Evolutionary conservation across 2,113 vertebrate species (phyloP), one percentile per base, ranked within the genome.

Genomic region (Diglossa brunneiventris): DNA sequence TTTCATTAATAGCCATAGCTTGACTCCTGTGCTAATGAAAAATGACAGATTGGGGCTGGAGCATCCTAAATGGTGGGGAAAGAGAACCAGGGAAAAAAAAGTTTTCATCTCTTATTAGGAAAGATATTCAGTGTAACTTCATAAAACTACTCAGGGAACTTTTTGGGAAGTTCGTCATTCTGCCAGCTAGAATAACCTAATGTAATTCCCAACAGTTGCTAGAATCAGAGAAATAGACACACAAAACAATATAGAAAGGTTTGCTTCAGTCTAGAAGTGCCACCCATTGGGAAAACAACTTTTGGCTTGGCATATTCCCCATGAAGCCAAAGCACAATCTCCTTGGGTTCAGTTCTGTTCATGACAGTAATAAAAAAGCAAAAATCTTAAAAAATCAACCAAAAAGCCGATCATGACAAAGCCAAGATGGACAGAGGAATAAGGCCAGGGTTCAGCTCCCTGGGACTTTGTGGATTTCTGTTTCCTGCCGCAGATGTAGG

Each of bases 21-120:
- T 80, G 47, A 69, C 56, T 96, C 35, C 46, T 95, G 70, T 83
- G 70, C 84, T 94, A 88, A 96, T 95, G 67, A 76, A 78, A 89
- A 91, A 64, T 80, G 87, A 83, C 94, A 96, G 84, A 83, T 86
- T 85, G 6, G 72, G 75, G 87, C 82, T 85, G 93, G 33, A 69
- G 42, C 61, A 83, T 75, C 52, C 64, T 68, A 20, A 53, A 26
- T n/a, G 39, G 46, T 53, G 47, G 41, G 41, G 77, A 94, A 94
- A 72, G 18, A 56, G 42, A 84, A 66, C 28, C 7, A 4, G 27
- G 27, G 30, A 4, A 22, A 3, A 8, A 47, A 33, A 42, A 41
- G 33, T 84, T 81, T 81, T 87, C 33, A 77, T 4, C 42, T 62
- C 13, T 85, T 93, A 42, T 62, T n/a, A n/a, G 58, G 19, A 72